A percentile compares a stretch with the other conserved stretches of the same genome.
Evolutionary conservation across 2,797 vertebrate genomes (phyloP).

Genomic region (Coilia nasus): DNA sequence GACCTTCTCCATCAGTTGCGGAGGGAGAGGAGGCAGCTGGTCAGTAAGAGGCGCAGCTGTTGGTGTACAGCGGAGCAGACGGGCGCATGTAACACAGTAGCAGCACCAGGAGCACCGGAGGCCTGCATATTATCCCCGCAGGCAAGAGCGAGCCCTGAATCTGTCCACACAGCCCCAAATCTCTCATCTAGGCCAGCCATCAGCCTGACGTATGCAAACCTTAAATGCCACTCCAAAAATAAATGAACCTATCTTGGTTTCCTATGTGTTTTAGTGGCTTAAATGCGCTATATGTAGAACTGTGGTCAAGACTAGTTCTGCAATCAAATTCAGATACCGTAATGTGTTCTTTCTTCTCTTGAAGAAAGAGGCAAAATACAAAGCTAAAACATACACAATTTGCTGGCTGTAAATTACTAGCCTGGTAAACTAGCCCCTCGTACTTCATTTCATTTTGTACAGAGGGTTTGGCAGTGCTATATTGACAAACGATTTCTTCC

Average conservation of each 20-base stretch:
- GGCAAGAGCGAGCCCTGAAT: neutral
- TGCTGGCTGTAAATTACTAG: too few species aligned
- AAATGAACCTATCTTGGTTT: neutral
- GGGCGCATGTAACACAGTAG: constrained; percentile 3
- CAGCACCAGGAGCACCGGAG: neutral
- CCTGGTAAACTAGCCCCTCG: too few species aligned
- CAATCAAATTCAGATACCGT: too few species aligned
- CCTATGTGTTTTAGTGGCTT: neutral
- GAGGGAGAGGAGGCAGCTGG: constrained; percentile 41
- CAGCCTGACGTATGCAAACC: neutral
- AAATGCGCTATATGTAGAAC: neutral
- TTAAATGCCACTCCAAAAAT: constrained; percentile 2
- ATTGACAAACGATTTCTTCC: too few species aligned
- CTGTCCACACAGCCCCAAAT: neutral
- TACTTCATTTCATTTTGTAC: too few species aligned
- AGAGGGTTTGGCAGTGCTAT: too few species aligned
- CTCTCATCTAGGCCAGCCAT: neutral
- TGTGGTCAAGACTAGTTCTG: too few species aligned
- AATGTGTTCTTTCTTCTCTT: too few species aligned
- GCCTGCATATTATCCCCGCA: neutral
- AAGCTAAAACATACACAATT: too few species aligned
- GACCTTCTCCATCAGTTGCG: constrained; percentile 35
- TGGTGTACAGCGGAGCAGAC: constrained; percentile 24
- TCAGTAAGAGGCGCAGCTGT: constrained; percentile 38
- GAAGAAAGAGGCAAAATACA: too few species aligned